phyloP scores from a whole-genome alignment of 2,113 vertebrate genomes.

The Eptesicus fuscus region DNA sequence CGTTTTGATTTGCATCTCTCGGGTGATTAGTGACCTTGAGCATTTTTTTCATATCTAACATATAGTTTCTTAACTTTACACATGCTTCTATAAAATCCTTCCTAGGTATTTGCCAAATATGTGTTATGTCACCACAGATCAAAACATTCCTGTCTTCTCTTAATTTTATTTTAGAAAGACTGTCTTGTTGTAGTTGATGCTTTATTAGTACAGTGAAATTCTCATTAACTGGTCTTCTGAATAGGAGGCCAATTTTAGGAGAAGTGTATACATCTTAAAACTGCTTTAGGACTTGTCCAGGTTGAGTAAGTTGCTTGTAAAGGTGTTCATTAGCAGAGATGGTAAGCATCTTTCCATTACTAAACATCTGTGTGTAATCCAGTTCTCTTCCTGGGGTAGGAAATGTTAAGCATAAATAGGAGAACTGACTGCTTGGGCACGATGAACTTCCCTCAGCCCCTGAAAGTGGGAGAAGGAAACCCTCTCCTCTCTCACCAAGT shows the following conservation, averaged over 20 bases:
- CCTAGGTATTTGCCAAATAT: constrained; percentile 8
- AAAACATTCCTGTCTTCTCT: background rate
- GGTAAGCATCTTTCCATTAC: background rate
- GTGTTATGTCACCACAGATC: background rate
- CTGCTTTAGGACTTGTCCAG: background rate
- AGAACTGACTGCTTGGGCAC: background rate
- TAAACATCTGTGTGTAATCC: background rate
- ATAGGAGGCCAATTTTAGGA: background rate
- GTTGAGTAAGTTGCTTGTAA: background rate
- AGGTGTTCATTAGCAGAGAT: background rate
- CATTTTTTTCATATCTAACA: too few relatives aligned
- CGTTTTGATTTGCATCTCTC: too few relatives aligned
- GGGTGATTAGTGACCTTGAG: too few relatives aligned
- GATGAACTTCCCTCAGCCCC: background rate
- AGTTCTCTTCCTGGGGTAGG: background rate
- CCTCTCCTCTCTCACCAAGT: background rate
- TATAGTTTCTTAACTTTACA: background rate
- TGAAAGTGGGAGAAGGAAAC: background rate
- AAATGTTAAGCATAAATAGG: background rate
- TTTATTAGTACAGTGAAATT: background rate
- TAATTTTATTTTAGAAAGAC: background rate
- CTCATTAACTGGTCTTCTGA: constrained; percentile 12
- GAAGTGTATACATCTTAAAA: constrained; percentile 9
- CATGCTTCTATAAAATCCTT: background rate
- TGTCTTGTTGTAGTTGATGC: background rate